phyloP scores from a whole-genome alignment of 2,113 vertebrate species.

The Charina bottae region DNA sequence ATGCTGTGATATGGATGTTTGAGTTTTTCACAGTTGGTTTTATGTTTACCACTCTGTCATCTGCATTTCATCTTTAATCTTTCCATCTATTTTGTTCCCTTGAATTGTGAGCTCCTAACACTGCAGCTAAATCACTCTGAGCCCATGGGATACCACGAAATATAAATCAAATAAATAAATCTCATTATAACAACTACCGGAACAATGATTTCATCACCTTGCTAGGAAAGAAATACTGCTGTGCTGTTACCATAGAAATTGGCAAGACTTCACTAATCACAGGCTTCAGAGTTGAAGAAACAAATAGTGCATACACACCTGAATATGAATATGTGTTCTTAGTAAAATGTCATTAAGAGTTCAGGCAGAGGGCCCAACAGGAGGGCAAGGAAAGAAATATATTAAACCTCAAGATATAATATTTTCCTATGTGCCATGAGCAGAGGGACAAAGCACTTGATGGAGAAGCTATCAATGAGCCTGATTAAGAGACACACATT shows the following conservation, averaged over 20 bases:
- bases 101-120: background rate
- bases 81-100: background rate
- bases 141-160: background rate
- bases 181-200: background rate
- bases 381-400: background rate
- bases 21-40: background rate
- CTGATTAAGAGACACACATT: background rate
- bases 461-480: background rate
- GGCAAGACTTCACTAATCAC: background rate
- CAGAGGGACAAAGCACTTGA: background rate
- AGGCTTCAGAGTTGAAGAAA: background rate
- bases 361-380: background rate
- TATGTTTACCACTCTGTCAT: slow-evolving; percentile 3
- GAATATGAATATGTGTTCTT: background rate
- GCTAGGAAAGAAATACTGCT: background rate
- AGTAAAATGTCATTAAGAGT: background rate
- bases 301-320: background rate
- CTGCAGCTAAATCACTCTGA: background rate
- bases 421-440: background rate
- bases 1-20: background rate
- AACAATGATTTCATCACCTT: background rate
- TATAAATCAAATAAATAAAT: slow-evolving; percentile 14
- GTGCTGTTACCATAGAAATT: background rate
- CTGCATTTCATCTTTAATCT: background rate
- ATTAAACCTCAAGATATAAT: background rate